Percentiles rank a stretch among this genome's conserved stretches.
Evolutionary conservation across 2,888 invertebrate species (phyloP).

Genomic region (Serripes groenlandicus): DNA sequence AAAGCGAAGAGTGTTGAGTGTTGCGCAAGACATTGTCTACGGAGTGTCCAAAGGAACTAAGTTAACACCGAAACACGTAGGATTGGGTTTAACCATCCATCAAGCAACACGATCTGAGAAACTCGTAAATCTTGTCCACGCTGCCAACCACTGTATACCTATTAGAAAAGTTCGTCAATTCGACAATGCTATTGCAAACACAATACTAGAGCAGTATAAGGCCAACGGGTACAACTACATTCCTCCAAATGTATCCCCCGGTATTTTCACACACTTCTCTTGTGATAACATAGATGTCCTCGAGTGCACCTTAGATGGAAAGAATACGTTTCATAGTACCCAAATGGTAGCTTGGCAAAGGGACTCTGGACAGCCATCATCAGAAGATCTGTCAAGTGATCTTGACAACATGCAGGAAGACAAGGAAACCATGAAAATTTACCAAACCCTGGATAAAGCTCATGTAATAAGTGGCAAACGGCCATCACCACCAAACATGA

Average conservation of each 20-base stretch:
- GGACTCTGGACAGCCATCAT: no score
- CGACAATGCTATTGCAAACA: conserved; percentile 37
- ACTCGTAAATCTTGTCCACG: conserved; percentile 33
- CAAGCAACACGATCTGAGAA: conserved; percentile 37
- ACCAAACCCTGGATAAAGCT: no score
- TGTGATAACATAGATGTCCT: conserved; percentile 47
- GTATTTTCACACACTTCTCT: conserved; percentile 25
- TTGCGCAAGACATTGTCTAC: conserved; percentile 40
- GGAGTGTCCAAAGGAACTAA: conserved; percentile 34
- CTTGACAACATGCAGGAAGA: no score
- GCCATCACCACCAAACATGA: no score
- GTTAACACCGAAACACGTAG: conserved; percentile 42
- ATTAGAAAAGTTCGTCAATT: conserved; percentile 24
- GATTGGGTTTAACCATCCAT: conserved; percentile 31
- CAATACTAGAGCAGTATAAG: not conserved
- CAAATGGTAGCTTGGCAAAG: conserved; percentile 47
- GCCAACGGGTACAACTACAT: not conserved
- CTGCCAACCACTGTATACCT: conserved; percentile 21
- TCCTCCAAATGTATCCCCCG: conserved; percentile 9
- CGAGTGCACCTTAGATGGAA: conserved; percentile 37
- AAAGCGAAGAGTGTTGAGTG: conserved; percentile 4
- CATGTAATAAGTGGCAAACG: no score
- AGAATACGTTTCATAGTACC: conserved; percentile 46
- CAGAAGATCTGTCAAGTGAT: no score
- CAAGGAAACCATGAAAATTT: no score